phyloP scores from a whole-genome alignment of 2,888 invertebrate genomes.

The Volucella inflata region DNA sequence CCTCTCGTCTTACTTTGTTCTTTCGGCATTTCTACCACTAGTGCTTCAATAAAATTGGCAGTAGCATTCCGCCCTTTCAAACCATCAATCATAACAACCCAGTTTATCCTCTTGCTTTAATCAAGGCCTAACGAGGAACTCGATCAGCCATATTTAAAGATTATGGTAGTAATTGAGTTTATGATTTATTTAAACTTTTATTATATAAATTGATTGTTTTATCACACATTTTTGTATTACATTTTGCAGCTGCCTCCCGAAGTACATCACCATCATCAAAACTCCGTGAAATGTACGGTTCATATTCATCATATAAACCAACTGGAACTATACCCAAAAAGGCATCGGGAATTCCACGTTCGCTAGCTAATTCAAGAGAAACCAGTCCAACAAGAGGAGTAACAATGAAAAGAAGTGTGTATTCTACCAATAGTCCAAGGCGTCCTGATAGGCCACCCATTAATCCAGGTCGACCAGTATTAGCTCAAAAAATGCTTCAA shows the following conservation, averaged over 20 bases:
- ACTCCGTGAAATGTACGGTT: constrained; percentile 88
- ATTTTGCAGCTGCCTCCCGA: constrained; percentile 91
- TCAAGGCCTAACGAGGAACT: no score
- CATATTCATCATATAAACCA: constrained; percentile 79
- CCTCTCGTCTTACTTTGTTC: no score
- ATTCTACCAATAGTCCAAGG: constrained; percentile 81
- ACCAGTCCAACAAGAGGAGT: constrained; percentile 86
- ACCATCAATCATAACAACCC: no score
- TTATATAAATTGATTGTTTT: neutral
- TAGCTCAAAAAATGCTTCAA: constrained; percentile 92
- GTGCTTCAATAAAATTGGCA: no score
- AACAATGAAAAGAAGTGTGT: constrained; percentile 81
- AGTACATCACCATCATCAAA: constrained; percentile 97
- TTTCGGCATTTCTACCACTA: no score
- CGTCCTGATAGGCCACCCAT: constrained; percentile 85
- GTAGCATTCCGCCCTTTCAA: no score
- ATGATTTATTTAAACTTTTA: neutral
- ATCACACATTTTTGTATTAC: neutral
- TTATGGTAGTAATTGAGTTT: no score
- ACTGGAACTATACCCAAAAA: constrained; percentile 86
- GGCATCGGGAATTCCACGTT: constrained; percentile 89
- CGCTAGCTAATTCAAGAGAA: constrained; percentile 88
- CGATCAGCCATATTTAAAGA: no score
- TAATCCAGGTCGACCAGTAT: constrained; percentile 86
- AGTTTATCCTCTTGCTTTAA: no score